Base-by-base conservation (phyloP, 37 sponge, comb jelly and placozoan species). In the Petrosia ficiformis region DNA sequence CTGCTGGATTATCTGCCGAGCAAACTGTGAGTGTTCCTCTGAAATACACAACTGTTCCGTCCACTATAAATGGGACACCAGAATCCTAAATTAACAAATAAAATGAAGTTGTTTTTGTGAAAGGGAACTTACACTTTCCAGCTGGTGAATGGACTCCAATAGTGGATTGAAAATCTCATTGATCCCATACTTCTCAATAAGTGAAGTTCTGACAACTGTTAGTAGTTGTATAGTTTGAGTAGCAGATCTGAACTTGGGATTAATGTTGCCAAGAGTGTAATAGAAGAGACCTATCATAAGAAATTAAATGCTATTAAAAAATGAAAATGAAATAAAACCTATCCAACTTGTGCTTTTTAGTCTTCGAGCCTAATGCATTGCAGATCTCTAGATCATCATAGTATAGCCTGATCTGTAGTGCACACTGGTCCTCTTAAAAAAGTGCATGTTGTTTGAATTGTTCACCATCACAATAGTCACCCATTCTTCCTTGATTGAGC, bases 251-350 rank as follows among this genome's bases (percentile, higher is more conserved):
- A 64, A 36, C 36, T 71, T 37, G 21, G 73, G 81, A 28, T 22
- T 3, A 1, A 81, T 1, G n/a, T 81, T 81, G 22, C 81, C 81
- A 72, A 72, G 81, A 2, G 43, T 59, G 52, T 44, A 81, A 44
- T 81, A 81, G 52, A 81, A 71, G 8, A 40, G 31, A 8, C 81
- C 81, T 81, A 40, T 36, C 61, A 4, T 48, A 16, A 48, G 14
- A 48, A 19, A 48, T 10, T 48, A 10, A 48, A 48, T 48, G 54
- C 54, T 48, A 10, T 19, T 16, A n/a, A n/a, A n/a, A n/a, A n/a
- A n/a, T n/a, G n/a, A n/a, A n/a, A n/a, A n/a, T n/a, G n/a, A n/a
- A n/a, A n/a, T n/a, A n/a, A n/a, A n/a, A n/a, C n/a, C n/a, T n/a
- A 75, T 64, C 61, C 31, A 75, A 43, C 37, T 75, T 75, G 14